Evolutionary conservation across 2,113 vertebrate genomes (phyloP).

Genomic region (Hirundichthys speculiger): DNA sequence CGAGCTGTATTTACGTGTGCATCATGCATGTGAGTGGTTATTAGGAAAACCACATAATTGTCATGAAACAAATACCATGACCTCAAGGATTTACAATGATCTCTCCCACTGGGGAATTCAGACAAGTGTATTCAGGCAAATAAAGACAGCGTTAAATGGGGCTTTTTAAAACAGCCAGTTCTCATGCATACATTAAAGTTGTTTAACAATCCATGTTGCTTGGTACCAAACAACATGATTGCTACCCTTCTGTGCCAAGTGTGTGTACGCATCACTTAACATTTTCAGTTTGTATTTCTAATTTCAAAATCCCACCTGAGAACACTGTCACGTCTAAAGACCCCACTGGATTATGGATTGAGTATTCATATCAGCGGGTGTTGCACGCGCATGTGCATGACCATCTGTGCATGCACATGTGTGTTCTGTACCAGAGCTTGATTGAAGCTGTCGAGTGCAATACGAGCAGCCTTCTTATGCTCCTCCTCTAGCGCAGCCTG

Average conservation of each 20-base stretch:
- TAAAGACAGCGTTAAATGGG: slow-evolving; percentile 39
- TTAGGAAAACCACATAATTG: slow-evolving; percentile 61
- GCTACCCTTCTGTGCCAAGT: slow-evolving; percentile 25
- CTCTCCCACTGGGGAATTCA: slow-evolving; percentile 51
- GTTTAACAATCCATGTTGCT: slow-evolving; percentile 54
- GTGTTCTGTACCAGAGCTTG: slow-evolving; percentile 73
- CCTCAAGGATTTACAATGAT: slow-evolving; percentile 62
- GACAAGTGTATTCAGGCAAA: slow-evolving; percentile 50
- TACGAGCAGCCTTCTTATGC: slow-evolving; percentile 58
- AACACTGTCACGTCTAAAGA: slow-evolving; percentile 35
- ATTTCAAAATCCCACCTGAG: slow-evolving; percentile 52
- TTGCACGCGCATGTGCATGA: slow-evolving; percentile 32
- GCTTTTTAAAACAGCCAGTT: slow-evolving; percentile 47
- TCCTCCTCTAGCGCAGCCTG: slow-evolving; percentile 65
- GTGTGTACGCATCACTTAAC: slow-evolving; percentile 64
- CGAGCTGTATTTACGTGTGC: slow-evolving; percentile 32
- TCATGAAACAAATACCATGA: slow-evolving; percentile 37
- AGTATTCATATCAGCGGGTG: slow-evolving; percentile 24
- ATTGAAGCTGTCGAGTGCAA: slow-evolving; percentile 74
- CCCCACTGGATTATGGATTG: slow-evolving; percentile 37
- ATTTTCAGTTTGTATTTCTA: slow-evolving; percentile 57
- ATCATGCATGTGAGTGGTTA: slow-evolving; percentile 52
- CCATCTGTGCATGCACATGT: slow-evolving; percentile 23
- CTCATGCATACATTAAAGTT: slow-evolving; percentile 53
- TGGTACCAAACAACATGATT: slow-evolving; percentile 28